phyloP scores from a whole-genome alignment of 2,888 invertebrate species.

The Polyploca ridens region DNA sequence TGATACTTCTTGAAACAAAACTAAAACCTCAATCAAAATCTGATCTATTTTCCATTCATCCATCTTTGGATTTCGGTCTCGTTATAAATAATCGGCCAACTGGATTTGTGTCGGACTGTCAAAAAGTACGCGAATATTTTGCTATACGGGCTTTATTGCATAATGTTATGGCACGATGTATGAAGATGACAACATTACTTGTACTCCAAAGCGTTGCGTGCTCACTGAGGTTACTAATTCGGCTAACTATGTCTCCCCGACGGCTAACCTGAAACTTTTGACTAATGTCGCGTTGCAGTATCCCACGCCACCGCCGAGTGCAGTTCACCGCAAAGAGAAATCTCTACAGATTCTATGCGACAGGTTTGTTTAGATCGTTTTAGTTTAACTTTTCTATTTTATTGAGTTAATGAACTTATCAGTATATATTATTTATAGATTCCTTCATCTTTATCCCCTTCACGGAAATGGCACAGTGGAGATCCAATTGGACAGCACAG shows the following conservation, averaged over 20 bases:
- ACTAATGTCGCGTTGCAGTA: slow-evolving; percentile 86
- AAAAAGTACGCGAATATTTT: slow-evolving; percentile 80
- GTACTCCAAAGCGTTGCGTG: slow-evolving; percentile 81
- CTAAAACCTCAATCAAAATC: slow-evolving; percentile 18
- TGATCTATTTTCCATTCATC: slow-evolving; percentile 19
- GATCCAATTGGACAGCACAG: slow-evolving; percentile 87
- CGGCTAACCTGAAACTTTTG: slow-evolving; percentile 87
- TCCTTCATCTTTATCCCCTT: slow-evolving; percentile 83
- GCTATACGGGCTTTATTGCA: slow-evolving; percentile 62
- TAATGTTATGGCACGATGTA: slow-evolving; percentile 81
- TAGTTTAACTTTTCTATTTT: neutral
- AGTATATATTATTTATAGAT: slow-evolving; percentile 61
- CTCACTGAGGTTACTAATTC: slow-evolving; percentile 84
- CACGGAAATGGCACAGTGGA: slow-evolving; percentile 77
- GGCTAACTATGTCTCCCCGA: slow-evolving; percentile 85
- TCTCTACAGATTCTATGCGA: slow-evolving; percentile 86
- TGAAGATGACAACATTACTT: slow-evolving; percentile 80
- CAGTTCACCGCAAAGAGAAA: slow-evolving; percentile 83
- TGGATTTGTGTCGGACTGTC: slow-evolving; percentile 66
- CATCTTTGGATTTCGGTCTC: slow-evolving; percentile 13
- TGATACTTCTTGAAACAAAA: neutral
- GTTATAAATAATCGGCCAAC: slow-evolving; percentile 56
- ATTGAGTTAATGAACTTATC: neutral
- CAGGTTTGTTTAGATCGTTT: slow-evolving; percentile 66
- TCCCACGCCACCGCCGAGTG: slow-evolving; percentile 80